Evolutionary conservation across 2,888 invertebrate species (phyloP).

Genomic region (Pristionchus entomophagus): DNA sequence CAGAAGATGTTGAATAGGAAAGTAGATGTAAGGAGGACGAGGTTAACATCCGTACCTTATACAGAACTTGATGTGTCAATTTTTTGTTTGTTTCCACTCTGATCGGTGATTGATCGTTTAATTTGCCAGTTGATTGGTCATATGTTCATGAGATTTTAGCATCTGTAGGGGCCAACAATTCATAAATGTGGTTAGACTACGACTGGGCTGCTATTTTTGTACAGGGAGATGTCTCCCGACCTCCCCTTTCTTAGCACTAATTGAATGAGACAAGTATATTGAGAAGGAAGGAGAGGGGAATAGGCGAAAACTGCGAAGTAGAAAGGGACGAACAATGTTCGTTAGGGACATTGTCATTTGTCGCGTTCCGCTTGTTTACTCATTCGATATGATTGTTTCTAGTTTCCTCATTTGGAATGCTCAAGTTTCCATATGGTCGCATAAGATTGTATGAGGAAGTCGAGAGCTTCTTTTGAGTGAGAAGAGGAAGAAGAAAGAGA

Average conservation of each 20-base stretch:
- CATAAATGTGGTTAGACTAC: too few species aligned
- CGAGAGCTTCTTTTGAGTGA: not conserved
- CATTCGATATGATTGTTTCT: too few species aligned
- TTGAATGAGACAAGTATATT: constrained; percentile 17
- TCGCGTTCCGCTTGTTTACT: too few species aligned
- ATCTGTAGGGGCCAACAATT: too few species aligned
- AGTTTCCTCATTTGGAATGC: too few species aligned
- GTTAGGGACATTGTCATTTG: not conserved
- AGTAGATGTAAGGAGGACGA: not conserved
- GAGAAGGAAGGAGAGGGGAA: not conserved
- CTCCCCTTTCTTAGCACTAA: not conserved
- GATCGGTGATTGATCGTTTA: not conserved
- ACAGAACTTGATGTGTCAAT: not conserved
- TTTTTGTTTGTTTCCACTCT: not conserved
- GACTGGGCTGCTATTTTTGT: not conserved
- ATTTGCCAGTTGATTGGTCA: too few species aligned
- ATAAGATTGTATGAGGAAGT: not conserved
- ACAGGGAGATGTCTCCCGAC: not conserved
- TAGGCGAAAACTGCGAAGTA: not conserved
- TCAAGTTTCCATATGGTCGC: not conserved
- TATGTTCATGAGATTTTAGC: too few species aligned
- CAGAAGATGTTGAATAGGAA: not conserved
- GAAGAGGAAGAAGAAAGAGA: not conserved
- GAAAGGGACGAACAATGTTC: not conserved
- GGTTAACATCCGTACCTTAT: too few species aligned